Percentiles rank a stretch among this genome's conserved stretches.
Evolutionary conservation across 2,888 invertebrate species (phyloP).

Genomic region (Yponomeuta cagnagella): DNA sequence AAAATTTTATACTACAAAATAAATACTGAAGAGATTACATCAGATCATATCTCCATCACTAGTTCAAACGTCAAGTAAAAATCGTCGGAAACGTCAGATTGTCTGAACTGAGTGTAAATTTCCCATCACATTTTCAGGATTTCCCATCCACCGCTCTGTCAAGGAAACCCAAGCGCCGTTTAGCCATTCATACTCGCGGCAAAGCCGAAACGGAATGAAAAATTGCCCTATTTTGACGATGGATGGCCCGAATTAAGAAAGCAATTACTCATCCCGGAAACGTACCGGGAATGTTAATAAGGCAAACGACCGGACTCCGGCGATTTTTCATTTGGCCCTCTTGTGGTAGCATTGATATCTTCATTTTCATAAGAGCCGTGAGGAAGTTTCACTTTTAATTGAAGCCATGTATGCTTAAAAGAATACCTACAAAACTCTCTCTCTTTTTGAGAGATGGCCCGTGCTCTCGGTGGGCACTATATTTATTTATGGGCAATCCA

Average conservation of each 20-base stretch:
- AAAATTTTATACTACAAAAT: no score
- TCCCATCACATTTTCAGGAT: background rate
- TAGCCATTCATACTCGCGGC: conserved; percentile 32
- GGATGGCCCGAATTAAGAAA: conserved; percentile 75
- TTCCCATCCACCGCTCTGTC: background rate
- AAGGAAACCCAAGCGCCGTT: background rate
- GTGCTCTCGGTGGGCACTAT: no score
- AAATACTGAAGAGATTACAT: no score
- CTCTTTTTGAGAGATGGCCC: no score
- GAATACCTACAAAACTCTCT: no score
- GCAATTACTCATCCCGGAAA: conserved; percentile 74
- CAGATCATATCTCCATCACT: no score
- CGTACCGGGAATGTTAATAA: conserved; percentile 73
- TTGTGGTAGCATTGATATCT: background rate
- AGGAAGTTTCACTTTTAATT: background rate
- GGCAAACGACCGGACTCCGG: conserved; percentile 52
- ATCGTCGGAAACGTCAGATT: no score
- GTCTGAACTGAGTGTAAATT: no score
- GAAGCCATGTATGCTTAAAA: no score
- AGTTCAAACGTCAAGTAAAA: no score
- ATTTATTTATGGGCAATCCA: no score
- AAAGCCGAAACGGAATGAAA: conserved; percentile 58
- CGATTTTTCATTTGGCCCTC: conserved; percentile 50
- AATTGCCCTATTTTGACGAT: conserved; percentile 73
- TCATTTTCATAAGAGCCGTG: background rate